Conservation (phyloP, 92 coral and sea anemone species). For the Bergia puertoricense region DNA sequence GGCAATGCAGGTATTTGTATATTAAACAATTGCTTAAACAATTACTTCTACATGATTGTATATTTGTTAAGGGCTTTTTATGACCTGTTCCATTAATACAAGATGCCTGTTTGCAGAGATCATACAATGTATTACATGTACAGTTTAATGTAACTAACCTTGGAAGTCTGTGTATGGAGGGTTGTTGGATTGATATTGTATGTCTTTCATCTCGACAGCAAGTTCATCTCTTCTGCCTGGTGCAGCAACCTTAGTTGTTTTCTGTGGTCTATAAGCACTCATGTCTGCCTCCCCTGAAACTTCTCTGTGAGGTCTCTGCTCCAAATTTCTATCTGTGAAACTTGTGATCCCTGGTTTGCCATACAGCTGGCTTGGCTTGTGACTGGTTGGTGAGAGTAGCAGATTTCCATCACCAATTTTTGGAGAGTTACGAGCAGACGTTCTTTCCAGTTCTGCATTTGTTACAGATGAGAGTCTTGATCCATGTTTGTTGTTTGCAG, state of each 20-base stretch:
- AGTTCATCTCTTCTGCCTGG: slow-evolving; percentile 45
- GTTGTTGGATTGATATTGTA: slow-evolving; percentile 53
- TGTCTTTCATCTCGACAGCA: slow-evolving; percentile 60
- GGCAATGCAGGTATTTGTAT: too few relatives aligned
- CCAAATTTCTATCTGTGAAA: slow-evolving; percentile 51
- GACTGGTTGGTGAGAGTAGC: slow-evolving; percentile 34
- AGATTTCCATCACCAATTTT: not conserved
- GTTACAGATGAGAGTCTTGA: slow-evolving; percentile 18
- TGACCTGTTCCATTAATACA: not conserved
- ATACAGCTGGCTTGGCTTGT: slow-evolving; percentile 73
- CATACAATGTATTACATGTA: not conserved
- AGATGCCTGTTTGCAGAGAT: not conserved
- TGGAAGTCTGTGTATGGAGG: slow-evolving; percentile 93
- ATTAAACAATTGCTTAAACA: too few relatives aligned
- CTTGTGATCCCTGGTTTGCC: slow-evolving; percentile 72
- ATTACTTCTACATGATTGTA: too few relatives aligned
- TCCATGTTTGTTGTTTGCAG: not conserved
- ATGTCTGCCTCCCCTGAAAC: slow-evolving; percentile 41
- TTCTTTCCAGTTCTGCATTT: slow-evolving; percentile 36
- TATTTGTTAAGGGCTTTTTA: not conserved
- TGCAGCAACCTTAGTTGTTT: not conserved
- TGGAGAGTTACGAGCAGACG: slow-evolving; percentile 45
- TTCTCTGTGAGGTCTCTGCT: slow-evolving; percentile 48
- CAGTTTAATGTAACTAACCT: slow-evolving; percentile 51
- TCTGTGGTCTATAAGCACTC: slow-evolving; percentile 46